Base-by-base conservation (phyloP, 2,797 vertebrate species). In the Glyptemys insculpta region DNA sequence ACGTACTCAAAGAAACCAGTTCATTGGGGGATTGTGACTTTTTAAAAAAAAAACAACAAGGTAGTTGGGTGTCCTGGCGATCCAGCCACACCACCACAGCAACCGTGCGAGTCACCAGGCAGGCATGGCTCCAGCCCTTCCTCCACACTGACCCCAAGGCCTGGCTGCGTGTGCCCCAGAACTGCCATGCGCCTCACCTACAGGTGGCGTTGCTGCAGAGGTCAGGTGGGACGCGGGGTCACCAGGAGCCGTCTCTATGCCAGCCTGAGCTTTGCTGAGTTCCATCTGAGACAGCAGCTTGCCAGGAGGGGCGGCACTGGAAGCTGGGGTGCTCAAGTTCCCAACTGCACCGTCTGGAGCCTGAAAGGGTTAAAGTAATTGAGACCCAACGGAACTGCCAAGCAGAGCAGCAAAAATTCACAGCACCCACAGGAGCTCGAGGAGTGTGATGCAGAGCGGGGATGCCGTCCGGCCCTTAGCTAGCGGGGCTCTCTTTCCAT, bases 201-300 rank as follows among this genome's bases (percentile, higher is more conserved):
- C 23, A 49, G 94, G 56, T 94, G 97, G 94, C 52, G 95, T 91
- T 21, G 68, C 74, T 31, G 96, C 80, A 12, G 92, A 44, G 81
- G 85, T 84, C 57, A 93, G 88, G 34, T 34, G 91, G 49, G 87
- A 56, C 16, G 85, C 27, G 74, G 88, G 80, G 56, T 95, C 86
- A 2, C 68, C 74, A 3, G 95, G 84, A 54, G 92, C 93, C 90
- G 79, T 90, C 87, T 96, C 94, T 11, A 53, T 9, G 59, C 88
- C 83, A 50, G 92, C 83, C 41, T 92, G 96, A 79, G 49, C 83
- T 93, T 92, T 96, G 91, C 91, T 88, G 81, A 91, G 79, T 54
- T 92, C 94, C 88, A 59, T 80, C 89, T 95, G 96, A 87, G 97
- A 6, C 81, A 97, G 90, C 54, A 93, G 94, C 91, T 97, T 97